Evolutionary conservation across 1,140 invertebrate genomes (phyloP).

Genomic region (Trichoplusia ni): DNA sequence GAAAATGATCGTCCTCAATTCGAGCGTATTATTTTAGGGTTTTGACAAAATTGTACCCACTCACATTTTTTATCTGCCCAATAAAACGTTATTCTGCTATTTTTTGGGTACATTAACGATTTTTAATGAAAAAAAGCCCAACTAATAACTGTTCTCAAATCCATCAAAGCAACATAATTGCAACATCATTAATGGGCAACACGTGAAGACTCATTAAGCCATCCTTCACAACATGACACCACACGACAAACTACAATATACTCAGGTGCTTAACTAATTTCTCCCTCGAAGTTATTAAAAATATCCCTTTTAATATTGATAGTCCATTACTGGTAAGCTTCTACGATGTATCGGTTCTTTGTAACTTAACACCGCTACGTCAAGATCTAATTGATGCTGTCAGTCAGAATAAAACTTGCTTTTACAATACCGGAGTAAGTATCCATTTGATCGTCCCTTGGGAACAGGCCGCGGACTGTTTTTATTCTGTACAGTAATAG

Average conservation of each 20-base stretch:
- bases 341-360: constrained; percentile 57
- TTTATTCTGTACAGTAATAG: constrained; percentile 36
- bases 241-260: neutral
- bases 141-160: too few species aligned
- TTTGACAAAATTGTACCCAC: too few species aligned
- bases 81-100: too few species aligned
- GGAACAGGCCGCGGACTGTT: constrained; percentile 48
- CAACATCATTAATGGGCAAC: too few species aligned
- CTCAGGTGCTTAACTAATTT: constrained; percentile 28
- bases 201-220: neutral
- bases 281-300: constrained; percentile 34
- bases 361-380: constrained; percentile 67
- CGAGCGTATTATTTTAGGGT: too few species aligned
- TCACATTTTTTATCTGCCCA: too few species aligned
- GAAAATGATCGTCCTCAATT: too few species aligned
- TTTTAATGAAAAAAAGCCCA: too few species aligned
- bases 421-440: constrained; percentile 45
- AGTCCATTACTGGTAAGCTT: constrained; percentile 65
- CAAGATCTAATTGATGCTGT: constrained; percentile 75
- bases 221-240: constrained; percentile 13
- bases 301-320: constrained; percentile 67
- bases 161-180: too few species aligned
- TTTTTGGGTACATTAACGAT: too few species aligned
- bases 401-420: constrained; percentile 67
- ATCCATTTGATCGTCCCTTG: constrained; percentile 61